phyloP scores from a whole-genome alignment of 2,888 invertebrate genomes.

The Campoplex nolae region DNA sequence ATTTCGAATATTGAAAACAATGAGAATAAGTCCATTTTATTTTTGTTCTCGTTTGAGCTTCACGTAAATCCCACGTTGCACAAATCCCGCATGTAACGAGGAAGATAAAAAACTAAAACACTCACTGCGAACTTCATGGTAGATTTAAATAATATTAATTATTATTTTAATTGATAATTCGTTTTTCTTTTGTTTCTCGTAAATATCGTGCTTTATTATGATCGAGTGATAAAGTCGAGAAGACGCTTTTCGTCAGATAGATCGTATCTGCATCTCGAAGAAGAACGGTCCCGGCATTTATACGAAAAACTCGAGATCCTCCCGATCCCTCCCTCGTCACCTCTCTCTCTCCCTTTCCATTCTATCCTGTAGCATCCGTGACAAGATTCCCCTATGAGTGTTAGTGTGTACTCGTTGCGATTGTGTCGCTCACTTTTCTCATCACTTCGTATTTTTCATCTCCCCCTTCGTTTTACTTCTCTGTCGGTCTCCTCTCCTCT shows the following conservation, averaged over 20 bases:
- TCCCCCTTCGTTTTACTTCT: conserved; percentile 12
- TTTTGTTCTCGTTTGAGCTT: conserved; percentile 17
- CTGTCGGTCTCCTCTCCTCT: background rate
- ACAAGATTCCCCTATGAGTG: conserved; percentile 69
- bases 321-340: conserved; percentile 61
- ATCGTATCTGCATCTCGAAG: conserved; percentile 80
- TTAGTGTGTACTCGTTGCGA: conserved; percentile 55
- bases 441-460: conserved; percentile 48
- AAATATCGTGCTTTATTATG: background rate
- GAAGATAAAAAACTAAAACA: conserved; percentile 68
- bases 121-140: conserved; percentile 82
- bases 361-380: conserved; percentile 73
- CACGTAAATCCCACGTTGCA: conserved; percentile 55
- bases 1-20: background rate
- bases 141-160: conserved; percentile 51
- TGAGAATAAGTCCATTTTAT: conserved; percentile 22
- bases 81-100: conserved; percentile 11
- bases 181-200: background rate
- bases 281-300: conserved; percentile 79
- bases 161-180: conserved; percentile 32
- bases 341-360: conserved; percentile 80
- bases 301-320: conserved; percentile 78
- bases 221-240: conserved; percentile 45
- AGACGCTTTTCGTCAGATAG: conserved; percentile 79
- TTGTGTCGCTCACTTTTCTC: conserved; percentile 66